Percentiles rank a stretch among this genome's conserved stretches.
phyloP scores from a whole-genome alignment of 2,797 vertebrate species.

The Chiropotes sagulatus region DNA sequence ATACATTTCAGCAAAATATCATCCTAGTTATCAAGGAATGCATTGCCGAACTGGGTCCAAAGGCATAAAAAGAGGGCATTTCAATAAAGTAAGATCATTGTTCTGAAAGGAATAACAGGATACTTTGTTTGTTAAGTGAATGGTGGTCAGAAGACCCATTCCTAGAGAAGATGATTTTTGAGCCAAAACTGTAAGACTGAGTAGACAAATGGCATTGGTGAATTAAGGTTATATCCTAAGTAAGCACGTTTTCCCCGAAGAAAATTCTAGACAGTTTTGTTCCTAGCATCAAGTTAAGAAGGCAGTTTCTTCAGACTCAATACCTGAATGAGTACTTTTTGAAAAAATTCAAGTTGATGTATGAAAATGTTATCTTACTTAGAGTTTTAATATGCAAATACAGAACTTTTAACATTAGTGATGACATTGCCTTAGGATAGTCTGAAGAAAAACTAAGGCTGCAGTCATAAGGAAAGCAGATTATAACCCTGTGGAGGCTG shows the following conservation, averaged over 20 bases:
- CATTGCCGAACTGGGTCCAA: not conserved
- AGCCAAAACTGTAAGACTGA: not conserved
- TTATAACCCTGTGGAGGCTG: not conserved
- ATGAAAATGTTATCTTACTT: not conserved
- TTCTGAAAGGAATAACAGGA: not conserved
- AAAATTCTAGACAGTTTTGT: not conserved
- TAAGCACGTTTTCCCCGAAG: not conserved
- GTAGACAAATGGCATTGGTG: not conserved
- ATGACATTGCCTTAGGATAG: not conserved
- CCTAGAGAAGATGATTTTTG: not conserved
- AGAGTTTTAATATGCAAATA: constrained; percentile 51
- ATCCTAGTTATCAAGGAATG: not conserved
- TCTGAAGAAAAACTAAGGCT: not conserved
- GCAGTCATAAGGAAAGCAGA: constrained; percentile 1
- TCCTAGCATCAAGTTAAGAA: not conserved
- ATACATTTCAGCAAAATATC: not conserved
- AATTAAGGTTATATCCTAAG: not conserved
- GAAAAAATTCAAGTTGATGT: not conserved
- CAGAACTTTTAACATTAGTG: not conserved
- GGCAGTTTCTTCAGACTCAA: not conserved
- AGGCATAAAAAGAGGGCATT: not conserved
- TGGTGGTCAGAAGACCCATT: not conserved
- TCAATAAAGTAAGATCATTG: not conserved
- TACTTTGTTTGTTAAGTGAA: not conserved
- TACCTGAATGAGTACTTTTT: not conserved